These are phyloP conservation scores for Sminthurides aquaticus DNA, from an alignment of 2,888 invertebrate genomes.

Conservation along the genomic window DNA sequence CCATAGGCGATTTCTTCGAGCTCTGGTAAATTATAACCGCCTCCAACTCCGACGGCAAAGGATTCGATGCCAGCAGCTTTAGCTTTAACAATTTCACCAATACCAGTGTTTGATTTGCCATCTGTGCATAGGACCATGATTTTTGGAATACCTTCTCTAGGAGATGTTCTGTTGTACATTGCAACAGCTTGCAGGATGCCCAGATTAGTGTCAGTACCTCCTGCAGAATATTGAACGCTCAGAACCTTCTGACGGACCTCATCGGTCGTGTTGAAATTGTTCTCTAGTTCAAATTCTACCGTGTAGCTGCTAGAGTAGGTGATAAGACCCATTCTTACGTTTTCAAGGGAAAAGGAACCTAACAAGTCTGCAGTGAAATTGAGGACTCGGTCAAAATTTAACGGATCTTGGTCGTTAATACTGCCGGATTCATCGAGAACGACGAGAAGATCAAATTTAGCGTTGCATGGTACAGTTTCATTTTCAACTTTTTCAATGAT, in stretches of 20 bases:
- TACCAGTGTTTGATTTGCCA: slow-evolving; percentile 17
- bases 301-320: slow-evolving; percentile 4
- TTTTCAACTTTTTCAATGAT: neutral
- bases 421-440: slow-evolving; percentile 33
- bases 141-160: slow-evolving; percentile 19
- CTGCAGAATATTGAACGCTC: slow-evolving; percentile 6
- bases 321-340: slow-evolving; percentile 23
- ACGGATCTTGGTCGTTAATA: slow-evolving; percentile 13
- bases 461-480: slow-evolving; percentile 19
- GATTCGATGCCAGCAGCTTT: slow-evolving; percentile 12
- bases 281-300: slow-evolving; percentile 17
- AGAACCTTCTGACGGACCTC: slow-evolving; percentile 6
- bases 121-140: slow-evolving; percentile 26
- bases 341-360: slow-evolving; percentile 20
- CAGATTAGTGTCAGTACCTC: slow-evolving; percentile 22
- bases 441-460: slow-evolving; percentile 29
- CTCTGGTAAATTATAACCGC: slow-evolving; percentile 15
- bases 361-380: slow-evolving; percentile 24
- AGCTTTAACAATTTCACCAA: neutral
- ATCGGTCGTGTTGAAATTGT: neutral
- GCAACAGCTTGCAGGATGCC: slow-evolving; percentile 15
- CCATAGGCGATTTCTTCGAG: slow-evolving; percentile 20
- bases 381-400: slow-evolving; percentile 21
- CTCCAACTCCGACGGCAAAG: slow-evolving; percentile 29
- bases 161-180: slow-evolving; percentile 4